Evolutionary conservation across 2,888 invertebrate species (phyloP).

Genomic region (Tiliacea citrago): DNA sequence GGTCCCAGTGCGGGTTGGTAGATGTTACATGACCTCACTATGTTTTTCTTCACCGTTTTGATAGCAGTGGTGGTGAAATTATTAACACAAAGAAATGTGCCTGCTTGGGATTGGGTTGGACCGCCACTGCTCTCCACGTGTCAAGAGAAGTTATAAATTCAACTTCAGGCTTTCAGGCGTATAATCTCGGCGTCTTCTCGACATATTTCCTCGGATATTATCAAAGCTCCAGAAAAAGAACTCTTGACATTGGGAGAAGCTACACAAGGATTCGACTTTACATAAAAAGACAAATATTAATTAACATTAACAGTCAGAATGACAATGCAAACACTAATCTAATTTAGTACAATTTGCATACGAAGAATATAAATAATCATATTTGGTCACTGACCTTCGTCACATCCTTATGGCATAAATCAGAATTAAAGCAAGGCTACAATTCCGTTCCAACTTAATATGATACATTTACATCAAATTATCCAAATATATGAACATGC

Average conservation of each 20-base stretch:
- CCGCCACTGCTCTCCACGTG: no score
- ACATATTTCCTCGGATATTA: neutral
- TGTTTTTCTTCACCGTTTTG: no score
- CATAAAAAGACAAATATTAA: constrained; percentile 27
- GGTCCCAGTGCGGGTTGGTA: no score
- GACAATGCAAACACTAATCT: constrained; percentile 54
- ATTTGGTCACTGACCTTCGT: constrained; percentile 56
- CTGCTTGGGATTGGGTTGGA: no score
- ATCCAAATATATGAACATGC: constrained; percentile 39
- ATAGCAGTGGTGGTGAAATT: no score
- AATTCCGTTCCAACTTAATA: constrained; percentile 36
- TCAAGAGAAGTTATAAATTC: neutral
- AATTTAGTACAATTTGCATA: constrained; percentile 51
- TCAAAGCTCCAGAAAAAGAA: neutral
- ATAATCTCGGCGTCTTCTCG: no score
- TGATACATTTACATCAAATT: constrained; percentile 43
- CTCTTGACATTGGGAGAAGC: neutral
- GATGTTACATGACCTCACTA: no score
- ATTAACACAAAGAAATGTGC: no score
- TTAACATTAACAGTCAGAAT: constrained; percentile 51
- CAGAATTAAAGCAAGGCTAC: constrained; percentile 52
- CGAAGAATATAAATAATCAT: constrained; percentile 41
- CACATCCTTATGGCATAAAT: constrained; percentile 55
- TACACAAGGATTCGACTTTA: constrained; percentile 2
- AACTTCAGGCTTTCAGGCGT: neutral